Base-by-base conservation (phyloP, 2,113 vertebrate genomes). In the Fulica atra region DNA sequence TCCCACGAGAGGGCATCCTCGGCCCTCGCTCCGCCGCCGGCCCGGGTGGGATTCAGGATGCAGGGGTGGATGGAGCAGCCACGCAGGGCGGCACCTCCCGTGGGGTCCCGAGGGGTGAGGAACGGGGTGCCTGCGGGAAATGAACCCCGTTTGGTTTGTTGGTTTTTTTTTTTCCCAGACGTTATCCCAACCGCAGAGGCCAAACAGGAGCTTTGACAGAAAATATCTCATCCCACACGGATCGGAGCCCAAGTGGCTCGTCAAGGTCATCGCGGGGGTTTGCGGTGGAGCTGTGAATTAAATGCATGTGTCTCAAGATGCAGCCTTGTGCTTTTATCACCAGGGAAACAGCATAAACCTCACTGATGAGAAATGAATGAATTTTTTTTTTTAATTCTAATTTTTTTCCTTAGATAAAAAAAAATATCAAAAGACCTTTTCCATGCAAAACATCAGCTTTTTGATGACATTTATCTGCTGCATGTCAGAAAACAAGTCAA, bases 1-100 rank as follows among this genome's bases (percentile, higher is more conserved):
- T 86, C 92, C 96, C 93, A 95, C 92, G 89, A 96, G 89, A 85
- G 86, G 96, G 96, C 96, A 93, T 36, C 94, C 73, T 40, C 28
- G 28, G 51, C 38, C 94, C 74, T 87, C 15, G 29, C 84, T 90
- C 59, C 14, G 17, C 17, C 6, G 14, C 33, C 20, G 4, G 26
- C 36, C 68, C 29, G 1, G 46, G 69, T 29, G 61, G 29, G 56
- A 44, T 26, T 3, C 4, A 29, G 86, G 28, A 3, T 1, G 6
- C n/a, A 0, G 70, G 73, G 76, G 21, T 48, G 48, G 48, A 6
- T 13, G 77, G 36, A 40, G 88, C 73, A 7, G 3, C 36, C 8
- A 3, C 4, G 1, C 31, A 4, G 40, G 50, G 25, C 86, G 38
- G 60, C 66, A 9, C 17, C 38, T 31, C 29, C 17, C 0, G 38